phyloP scores from a whole-genome alignment of 2,888 invertebrate species.

The Metalampra italica region DNA sequence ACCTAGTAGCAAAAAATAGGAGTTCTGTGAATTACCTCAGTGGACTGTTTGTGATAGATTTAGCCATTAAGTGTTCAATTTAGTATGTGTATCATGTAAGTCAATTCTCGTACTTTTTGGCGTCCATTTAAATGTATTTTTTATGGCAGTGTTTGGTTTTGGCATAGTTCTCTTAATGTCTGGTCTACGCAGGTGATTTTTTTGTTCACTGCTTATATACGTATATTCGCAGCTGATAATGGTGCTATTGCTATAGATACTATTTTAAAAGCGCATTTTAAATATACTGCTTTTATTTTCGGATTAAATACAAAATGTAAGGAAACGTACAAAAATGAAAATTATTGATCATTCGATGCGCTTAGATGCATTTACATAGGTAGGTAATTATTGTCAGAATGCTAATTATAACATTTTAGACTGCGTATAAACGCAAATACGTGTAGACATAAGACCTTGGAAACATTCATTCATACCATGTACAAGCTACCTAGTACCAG shows the following conservation, averaged over 20 bases:
- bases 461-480: no score
- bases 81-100: constrained; percentile 61
- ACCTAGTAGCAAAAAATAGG: constrained; percentile 26
- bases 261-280: constrained; percentile 37
- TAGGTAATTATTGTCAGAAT: not conserved
- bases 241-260: constrained; percentile 69
- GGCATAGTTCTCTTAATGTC: constrained; percentile 15
- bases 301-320: constrained; percentile 18
- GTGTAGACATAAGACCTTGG: no score
- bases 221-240: constrained; percentile 69
- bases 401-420: no score
- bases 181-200: constrained; percentile 24
- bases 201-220: constrained; percentile 41
- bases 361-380: not conserved
- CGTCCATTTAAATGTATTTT: constrained; percentile 49
- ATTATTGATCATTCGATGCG: constrained; percentile 6
- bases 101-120: constrained; percentile 68
- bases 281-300: constrained; percentile 16
- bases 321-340: constrained; percentile 31
- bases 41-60: constrained; percentile 75
- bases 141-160: constrained; percentile 20
- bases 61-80: constrained; percentile 77
- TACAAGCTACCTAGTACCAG: no score
- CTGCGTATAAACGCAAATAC: no score
- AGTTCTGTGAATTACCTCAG: constrained; percentile 70